Conservation (phyloP, 2,113 vertebrate genomes). For the Dipodomys stephensi region DNA sequence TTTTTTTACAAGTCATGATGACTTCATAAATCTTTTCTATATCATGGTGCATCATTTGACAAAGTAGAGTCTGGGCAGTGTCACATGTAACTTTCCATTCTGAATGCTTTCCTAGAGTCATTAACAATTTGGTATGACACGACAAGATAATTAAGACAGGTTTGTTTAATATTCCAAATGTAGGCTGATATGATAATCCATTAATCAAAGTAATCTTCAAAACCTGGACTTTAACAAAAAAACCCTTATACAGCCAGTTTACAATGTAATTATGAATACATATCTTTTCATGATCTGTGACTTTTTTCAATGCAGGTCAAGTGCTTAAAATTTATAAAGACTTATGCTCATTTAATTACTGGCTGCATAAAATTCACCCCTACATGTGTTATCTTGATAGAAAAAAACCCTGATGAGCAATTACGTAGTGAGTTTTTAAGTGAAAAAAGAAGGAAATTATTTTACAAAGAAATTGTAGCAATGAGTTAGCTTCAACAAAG, state of each 20-base stretch:
- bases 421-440: slow-evolving; percentile 59
- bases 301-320: slow-evolving; percentile 73
- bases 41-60: slow-evolving; percentile 68
- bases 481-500: slow-evolving; percentile 68
- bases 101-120: slow-evolving; percentile 75
- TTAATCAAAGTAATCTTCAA: slow-evolving; percentile 81
- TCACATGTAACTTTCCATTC: slow-evolving; percentile 52
- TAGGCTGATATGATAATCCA: slow-evolving; percentile 75
- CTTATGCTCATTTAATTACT: slow-evolving; percentile 79
- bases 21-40: slow-evolving; percentile 67
- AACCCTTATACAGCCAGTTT: slow-evolving; percentile 64
- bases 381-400: slow-evolving; percentile 64
- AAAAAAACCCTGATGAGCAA: slow-evolving; percentile 78
- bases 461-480: slow-evolving; percentile 62
- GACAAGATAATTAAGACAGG: slow-evolving; percentile 79
- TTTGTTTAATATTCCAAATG: slow-evolving; percentile 81
- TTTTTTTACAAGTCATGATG: slow-evolving; percentile 64
- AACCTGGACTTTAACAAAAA: slow-evolving; percentile 57
- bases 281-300: slow-evolving; percentile 72
- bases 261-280: slow-evolving; percentile 75
- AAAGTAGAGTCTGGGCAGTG: slow-evolving; percentile 71
- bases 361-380: slow-evolving; percentile 77
- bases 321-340: slow-evolving; percentile 80
- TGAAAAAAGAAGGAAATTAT: slow-evolving; percentile 63
- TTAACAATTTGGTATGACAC: slow-evolving; percentile 83